Conservation (phyloP, 2,797 vertebrate genomes). For the Eidolon dupreanum region DNA sequence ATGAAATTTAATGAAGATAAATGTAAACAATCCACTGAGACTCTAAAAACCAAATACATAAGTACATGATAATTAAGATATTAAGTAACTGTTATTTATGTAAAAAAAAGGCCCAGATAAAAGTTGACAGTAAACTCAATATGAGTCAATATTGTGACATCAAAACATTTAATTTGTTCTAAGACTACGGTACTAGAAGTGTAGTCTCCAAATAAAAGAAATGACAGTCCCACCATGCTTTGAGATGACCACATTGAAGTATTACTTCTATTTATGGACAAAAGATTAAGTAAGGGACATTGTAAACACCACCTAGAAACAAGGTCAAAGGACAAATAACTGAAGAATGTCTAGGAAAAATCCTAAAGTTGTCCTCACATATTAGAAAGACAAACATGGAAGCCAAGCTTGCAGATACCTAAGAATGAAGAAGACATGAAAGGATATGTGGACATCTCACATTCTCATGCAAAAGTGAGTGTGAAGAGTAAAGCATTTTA, state of each 20-base stretch:
- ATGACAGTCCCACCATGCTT: not conserved
- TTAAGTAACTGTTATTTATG: conserved; percentile 63
- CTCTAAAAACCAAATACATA: conserved; percentile 58
- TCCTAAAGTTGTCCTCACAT: not conserved
- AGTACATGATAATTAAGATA: conserved; percentile 71
- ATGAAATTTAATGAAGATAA: conserved; percentile 68
- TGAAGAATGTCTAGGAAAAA: not conserved
- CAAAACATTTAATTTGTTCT: conserved; percentile 34
- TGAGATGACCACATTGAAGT: not conserved
- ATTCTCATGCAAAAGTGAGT: not conserved
- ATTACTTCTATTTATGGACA: not conserved
- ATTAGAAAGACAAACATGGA: not conserved
- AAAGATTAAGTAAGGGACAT: not conserved
- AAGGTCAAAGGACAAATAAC: not conserved
- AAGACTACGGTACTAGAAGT: not conserved
- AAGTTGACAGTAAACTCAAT: conserved; percentile 39
- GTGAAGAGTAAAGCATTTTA: not conserved
- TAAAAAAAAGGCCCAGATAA: conserved; percentile 19
- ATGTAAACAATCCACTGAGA: conserved; percentile 61
- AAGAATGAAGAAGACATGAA: not conserved
- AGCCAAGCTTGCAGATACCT: not conserved
- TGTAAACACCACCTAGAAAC: not conserved
- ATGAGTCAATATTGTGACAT: conserved; percentile 30
- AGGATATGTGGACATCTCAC: not conserved
- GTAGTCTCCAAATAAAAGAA: not conserved